Conservation (phyloP, 2,113 vertebrate species). For the Heterotis niloticus region DNA sequence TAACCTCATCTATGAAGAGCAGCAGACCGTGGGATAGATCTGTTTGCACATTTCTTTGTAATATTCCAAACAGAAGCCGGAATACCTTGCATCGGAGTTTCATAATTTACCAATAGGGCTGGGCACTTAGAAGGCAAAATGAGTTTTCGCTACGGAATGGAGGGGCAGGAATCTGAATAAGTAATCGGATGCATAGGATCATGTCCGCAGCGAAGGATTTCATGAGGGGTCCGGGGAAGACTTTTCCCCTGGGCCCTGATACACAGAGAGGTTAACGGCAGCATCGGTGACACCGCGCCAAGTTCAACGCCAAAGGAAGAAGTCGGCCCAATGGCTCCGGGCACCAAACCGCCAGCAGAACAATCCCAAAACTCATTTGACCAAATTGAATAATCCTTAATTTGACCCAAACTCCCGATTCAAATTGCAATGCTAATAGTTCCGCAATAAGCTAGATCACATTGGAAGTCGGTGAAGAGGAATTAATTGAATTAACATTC, state of each 20-base stretch:
- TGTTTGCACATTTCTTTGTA: constrained; percentile 33
- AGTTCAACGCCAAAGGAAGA: neutral
- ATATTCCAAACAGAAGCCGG: constrained; percentile 36
- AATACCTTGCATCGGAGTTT: constrained; percentile 30
- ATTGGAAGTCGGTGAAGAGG: neutral
- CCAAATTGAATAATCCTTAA: constrained; percentile 12
- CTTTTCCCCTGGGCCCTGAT: neutral
- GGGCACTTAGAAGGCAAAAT: constrained; percentile 25
- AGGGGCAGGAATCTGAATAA: neutral
- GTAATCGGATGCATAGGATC: no score
- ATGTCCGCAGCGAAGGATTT: neutral
- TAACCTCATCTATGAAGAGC: constrained; percentile 45
- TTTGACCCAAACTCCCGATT: neutral
- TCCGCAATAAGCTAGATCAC: constrained; percentile 12
- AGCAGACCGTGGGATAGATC: constrained; percentile 36
- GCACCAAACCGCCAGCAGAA: neutral
- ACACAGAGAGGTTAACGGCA: neutral
- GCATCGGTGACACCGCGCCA: neutral
- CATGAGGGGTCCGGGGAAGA: neutral
- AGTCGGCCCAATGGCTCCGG: neutral
- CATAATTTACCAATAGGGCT: constrained; percentile 35
- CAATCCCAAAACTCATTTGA: neutral
- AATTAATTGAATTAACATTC: constrained; percentile 18
- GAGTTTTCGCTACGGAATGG: constrained; percentile 16
- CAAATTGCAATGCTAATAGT: constrained; percentile 3